A percentile compares a stretch with the other conserved stretches of the same genome.
Conservation (phyloP, 1,140 invertebrate genomes). For the Aphelinus certus region DNA sequence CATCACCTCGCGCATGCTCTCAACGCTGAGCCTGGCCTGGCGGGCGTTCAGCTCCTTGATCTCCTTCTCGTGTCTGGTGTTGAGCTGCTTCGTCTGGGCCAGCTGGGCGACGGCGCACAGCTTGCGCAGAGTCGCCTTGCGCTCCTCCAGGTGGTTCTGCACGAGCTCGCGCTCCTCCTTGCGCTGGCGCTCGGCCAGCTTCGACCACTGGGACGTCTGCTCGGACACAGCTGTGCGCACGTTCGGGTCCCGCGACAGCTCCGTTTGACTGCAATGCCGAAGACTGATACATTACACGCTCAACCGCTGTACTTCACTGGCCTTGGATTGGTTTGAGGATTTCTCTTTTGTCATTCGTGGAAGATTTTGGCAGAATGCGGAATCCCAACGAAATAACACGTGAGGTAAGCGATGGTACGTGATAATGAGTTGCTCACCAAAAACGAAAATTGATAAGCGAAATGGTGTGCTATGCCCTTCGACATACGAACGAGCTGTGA, state of each 20-base stretch:
- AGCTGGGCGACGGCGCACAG: constrained; percentile 87
- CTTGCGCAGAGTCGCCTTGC: constrained; percentile 84
- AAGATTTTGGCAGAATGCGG: too few relatives aligned
- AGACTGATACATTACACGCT: constrained; percentile 9
- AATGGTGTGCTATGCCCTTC: too few relatives aligned
- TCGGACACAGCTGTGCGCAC: constrained; percentile 85
- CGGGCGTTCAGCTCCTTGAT: constrained; percentile 95
- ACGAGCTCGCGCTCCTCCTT: constrained; percentile 90
- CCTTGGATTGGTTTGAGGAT: not conserved
- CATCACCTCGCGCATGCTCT: constrained; percentile 93
- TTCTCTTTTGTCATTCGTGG: too few relatives aligned
- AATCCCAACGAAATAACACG: too few relatives aligned
- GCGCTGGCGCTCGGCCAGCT: constrained; percentile 88
- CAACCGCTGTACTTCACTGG: not conserved
- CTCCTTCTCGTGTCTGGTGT: constrained; percentile 90
- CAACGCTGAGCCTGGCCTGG: constrained; percentile 96
- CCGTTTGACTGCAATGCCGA: constrained; percentile 74
- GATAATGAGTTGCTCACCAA: too few relatives aligned
- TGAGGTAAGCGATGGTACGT: too few relatives aligned
- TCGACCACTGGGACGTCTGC: constrained; percentile 94
- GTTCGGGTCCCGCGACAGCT: constrained; percentile 80
- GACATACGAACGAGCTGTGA: too few relatives aligned
- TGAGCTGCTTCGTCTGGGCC: constrained; percentile 89
- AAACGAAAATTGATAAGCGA: too few relatives aligned
- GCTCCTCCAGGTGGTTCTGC: constrained; percentile 84